Evolutionary conservation across 2,888 invertebrate genomes (phyloP), one percentile per base, ranked within the genome.

Genomic region (Odontothrips loti): DNA sequence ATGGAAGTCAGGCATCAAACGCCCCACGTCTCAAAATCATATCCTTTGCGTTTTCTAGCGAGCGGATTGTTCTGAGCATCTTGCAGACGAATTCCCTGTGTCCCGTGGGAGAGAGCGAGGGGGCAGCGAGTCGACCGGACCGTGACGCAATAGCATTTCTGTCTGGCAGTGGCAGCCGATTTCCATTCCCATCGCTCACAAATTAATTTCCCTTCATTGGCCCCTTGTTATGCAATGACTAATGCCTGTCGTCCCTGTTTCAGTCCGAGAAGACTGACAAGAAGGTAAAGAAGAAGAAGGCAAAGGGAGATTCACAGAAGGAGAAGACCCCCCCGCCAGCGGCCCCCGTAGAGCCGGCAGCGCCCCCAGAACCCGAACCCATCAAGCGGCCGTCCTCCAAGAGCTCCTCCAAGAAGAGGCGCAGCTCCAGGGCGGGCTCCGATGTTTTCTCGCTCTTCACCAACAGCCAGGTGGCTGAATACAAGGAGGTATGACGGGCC

Each of bases 371-470:
- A 80, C 85, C 86, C 63, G 88, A 88, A 80, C 87, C 89, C 23
- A 85, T 86, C 15, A 86, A 88, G 34, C 87, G 88, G 47, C 87
- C 89, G 17, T 88, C 88, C 79, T 90, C 89, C 82, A 93, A 95
- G 85, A 94, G 95, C 85, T 95, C 94, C 88, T 91, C 91, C 85
- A 93, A 92, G 88, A 91, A 90, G 82, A 94, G 94, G 86, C 96
- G 96, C 90, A 93, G 96, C 88, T 92, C 95, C 87, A 23, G 68
- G 23, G 68, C 68, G 23, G 96, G 96, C 86, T 96, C 96, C 91
- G 96, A 96, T 90, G 96, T 97, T 88, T 97, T 97, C 92, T 96
- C 96, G 87, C 96, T 96, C 94, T 97, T 97, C 93, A 93, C 96
- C 86, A 96, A 96, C 91, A 94, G 94, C 90, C 96, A 97, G 91